These are phyloP conservation scores for Coccyzus lansbergi DNA, from an alignment of 2,797 vertebrate genomes.

Conservation along the genomic window DNA sequence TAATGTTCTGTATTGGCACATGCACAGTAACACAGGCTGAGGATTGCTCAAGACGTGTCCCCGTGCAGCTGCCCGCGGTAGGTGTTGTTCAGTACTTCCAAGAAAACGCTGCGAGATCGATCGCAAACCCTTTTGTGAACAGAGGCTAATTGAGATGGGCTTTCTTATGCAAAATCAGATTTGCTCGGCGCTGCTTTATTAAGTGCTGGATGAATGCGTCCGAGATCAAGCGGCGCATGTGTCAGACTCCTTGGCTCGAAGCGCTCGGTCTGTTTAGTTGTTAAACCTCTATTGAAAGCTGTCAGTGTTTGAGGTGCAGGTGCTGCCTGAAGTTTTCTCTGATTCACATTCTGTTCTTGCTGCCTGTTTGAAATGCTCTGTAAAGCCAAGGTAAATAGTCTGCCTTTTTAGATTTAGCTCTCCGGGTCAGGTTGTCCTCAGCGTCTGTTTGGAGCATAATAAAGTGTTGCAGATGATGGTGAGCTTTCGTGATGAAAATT, in stretches of 20 bases:
- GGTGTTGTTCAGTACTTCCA: background rate
- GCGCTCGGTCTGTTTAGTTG: background rate
- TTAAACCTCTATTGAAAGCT: constrained; percentile 1
- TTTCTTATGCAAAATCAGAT: constrained; percentile 46
- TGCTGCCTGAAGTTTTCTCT: constrained; percentile 30
- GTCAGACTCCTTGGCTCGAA: background rate
- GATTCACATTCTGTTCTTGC: background rate
- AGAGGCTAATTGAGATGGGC: constrained; percentile 8
- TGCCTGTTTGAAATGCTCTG: background rate
- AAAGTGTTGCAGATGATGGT: background rate
- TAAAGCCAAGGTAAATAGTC: background rate
- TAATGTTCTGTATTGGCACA: background rate
- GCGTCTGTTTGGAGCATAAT: background rate
- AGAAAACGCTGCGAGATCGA: background rate
- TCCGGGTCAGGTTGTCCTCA: background rate
- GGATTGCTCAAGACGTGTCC: background rate
- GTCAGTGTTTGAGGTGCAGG: constrained; percentile 12
- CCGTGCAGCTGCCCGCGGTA: background rate
- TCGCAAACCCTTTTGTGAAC: background rate
- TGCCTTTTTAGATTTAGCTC: background rate
- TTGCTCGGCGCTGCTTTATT: background rate
- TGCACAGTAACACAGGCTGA: background rate
- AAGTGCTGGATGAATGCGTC: constrained; percentile 11
- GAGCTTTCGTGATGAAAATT: background rate
- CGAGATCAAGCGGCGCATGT: background rate